phyloP scores from a whole-genome alignment of 1,140 invertebrate genomes.

The Meloidogyne exigua region DNA sequence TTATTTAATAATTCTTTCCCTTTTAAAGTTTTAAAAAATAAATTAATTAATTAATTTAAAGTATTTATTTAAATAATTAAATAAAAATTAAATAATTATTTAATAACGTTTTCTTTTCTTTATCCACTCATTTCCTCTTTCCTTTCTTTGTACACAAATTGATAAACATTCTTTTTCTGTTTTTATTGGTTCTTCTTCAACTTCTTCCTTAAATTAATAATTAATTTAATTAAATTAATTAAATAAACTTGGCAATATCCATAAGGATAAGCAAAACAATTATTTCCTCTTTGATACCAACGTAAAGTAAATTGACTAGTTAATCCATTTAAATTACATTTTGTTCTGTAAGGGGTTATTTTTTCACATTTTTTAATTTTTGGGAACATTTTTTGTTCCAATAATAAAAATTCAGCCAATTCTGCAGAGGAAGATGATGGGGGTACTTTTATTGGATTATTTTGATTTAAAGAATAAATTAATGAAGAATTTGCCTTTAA shows the following conservation, averaged over 20 bases:
- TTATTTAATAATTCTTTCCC: too few species aligned
- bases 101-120: not conserved
- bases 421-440: conserved; percentile 8
- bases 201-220: conserved; percentile 4
- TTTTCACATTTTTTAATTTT: conserved; percentile 32
- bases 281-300: conserved; percentile 30
- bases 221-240: not conserved
- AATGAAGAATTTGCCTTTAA: not conserved
- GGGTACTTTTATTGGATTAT: conserved; percentile 2
- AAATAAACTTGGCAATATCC: conserved; percentile 42
- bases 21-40: too few species aligned
- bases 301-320: conserved; percentile 39
- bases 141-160: not conserved
- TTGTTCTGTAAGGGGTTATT: conserved; percentile 32
- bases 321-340: conserved; percentile 33
- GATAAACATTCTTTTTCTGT: conserved; percentile 26
- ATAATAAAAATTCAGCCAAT: conserved; percentile 16
- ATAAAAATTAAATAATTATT: too few species aligned
- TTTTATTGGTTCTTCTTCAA: conserved; percentile 28
- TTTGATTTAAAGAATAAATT: not conserved
- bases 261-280: conserved; percentile 41
- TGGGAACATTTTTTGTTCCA: conserved; percentile 13
- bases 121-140: not conserved
- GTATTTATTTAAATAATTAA: too few species aligned
- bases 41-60: not conserved